A percentile compares a stretch with the other conserved stretches of the same genome.
phyloP scores from a whole-genome alignment of 2,113 vertebrate genomes.

The Mixornis gularis region DNA sequence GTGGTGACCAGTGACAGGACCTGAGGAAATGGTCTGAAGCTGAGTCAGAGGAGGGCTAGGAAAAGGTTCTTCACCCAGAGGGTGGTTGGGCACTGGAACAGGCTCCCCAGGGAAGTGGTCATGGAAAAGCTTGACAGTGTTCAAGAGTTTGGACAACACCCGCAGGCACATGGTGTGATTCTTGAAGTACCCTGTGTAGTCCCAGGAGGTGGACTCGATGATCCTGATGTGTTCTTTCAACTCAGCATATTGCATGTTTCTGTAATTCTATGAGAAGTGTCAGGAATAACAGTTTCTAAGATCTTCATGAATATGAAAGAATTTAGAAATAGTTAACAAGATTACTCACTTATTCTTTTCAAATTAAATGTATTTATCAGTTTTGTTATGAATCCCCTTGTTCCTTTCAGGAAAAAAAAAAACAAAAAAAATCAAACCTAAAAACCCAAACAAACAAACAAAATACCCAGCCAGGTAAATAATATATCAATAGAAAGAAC shows the following conservation, averaged over 20 bases:
- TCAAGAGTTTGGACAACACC: background rate
- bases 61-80: background rate
- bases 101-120: background rate
- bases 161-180: background rate
- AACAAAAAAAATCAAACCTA: background rate
- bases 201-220: background rate
- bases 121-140: background rate
- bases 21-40: background rate
- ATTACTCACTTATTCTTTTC: background rate
- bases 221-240: background rate
- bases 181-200: background rate
- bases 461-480: background rate
- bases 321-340: background rate
- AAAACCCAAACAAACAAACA: too few relatives aligned
- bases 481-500: background rate
- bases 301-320: background rate
- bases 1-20: fast-evolving
- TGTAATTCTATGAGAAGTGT: background rate
- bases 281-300: background rate
- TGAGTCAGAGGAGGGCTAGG: background rate
- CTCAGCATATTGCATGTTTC: background rate
- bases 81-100: fast-evolving
- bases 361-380: background rate
- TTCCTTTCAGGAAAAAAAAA: background rate
- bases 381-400: background rate